Evolutionary conservation across 2,888 invertebrate species (phyloP).

Genomic region (Melipona bicolor): DNA sequence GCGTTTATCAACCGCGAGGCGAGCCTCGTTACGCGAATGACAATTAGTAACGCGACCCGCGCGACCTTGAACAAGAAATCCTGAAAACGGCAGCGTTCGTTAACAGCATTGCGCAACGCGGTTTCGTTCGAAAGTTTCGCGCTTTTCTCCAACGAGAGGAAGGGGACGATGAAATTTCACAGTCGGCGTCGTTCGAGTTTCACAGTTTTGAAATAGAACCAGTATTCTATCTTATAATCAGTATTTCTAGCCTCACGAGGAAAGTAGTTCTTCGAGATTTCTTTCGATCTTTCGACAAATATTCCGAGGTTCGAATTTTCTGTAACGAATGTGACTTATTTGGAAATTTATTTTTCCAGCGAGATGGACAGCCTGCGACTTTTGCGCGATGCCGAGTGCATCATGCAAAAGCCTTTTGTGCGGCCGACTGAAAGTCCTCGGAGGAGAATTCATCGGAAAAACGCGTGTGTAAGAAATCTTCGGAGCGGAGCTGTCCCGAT

Average conservation of each 20-base stretch:
- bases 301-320: neutral
- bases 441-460: constrained; percentile 34
- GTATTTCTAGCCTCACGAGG: neutral
- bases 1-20: neutral
- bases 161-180: constrained; percentile 25
- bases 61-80: constrained; percentile 10
- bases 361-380: neutral
- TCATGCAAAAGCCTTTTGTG: neutral
- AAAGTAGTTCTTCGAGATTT: neutral
- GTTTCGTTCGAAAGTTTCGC: constrained; percentile 15
- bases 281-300: neutral
- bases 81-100: neutral
- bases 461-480: constrained; percentile 22
- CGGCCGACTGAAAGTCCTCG: neutral
- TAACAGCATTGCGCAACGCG: constrained; percentile 18
- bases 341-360: neutral
- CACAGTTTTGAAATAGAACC: constrained; percentile 15
- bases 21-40: neutral
- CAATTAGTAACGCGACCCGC: neutral
- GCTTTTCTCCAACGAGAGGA: neutral
- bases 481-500: constrained; percentile 10
- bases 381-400: neutral
- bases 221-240: no score
- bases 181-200: constrained; percentile 28
- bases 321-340: neutral